A percentile compares a stretch with the other conserved stretches of the same genome.
Evolutionary conservation across 2,888 invertebrate species (phyloP).

Genomic region (Monopis laevigella): DNA sequence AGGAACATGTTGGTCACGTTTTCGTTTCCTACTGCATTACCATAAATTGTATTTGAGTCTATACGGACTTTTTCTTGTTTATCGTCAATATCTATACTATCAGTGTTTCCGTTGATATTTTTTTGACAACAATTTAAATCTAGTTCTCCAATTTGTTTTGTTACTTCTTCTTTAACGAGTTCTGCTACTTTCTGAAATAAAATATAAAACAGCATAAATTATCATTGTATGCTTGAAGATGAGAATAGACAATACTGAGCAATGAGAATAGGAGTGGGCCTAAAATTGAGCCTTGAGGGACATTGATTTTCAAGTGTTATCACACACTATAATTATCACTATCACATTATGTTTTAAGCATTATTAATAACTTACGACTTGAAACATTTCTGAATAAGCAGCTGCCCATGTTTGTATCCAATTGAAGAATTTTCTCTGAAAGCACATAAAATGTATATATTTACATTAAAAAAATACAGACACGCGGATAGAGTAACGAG

Average conservation of each 20-base stretch:
- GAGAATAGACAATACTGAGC: too few species aligned
- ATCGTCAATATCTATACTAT: slow-evolving; percentile 14
- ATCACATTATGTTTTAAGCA: too few species aligned
- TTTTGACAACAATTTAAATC: too few species aligned
- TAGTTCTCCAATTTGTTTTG: slow-evolving; percentile 18
- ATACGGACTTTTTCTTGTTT: slow-evolving; percentile 18
- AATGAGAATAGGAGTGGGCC: too few species aligned
- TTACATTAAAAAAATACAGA: too few species aligned
- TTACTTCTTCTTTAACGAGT: slow-evolving; percentile 27
- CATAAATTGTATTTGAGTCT: slow-evolving; percentile 28
- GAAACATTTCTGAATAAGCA: slow-evolving; percentile 26
- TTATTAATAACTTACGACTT: slow-evolving; percentile 21
- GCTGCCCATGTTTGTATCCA: slow-evolving; percentile 29
- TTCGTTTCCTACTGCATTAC: slow-evolving; percentile 31
- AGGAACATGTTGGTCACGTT: slow-evolving; percentile 42
- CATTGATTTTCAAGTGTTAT: too few species aligned
- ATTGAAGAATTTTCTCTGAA: slow-evolving; percentile 33
- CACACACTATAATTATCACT: too few species aligned
- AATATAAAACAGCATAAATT: too few species aligned
- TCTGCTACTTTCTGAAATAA: slow-evolving; percentile 25
- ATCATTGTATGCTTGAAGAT: too few species aligned
- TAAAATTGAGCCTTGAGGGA: too few species aligned
- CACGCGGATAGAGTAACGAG: too few species aligned
- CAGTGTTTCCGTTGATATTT: not conserved
- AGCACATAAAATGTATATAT: too few species aligned